Percentiles rank a stretch among this genome's conserved stretches.
phyloP scores from a whole-genome alignment of 2,888 invertebrate species.

The Anaspis maculata region DNA sequence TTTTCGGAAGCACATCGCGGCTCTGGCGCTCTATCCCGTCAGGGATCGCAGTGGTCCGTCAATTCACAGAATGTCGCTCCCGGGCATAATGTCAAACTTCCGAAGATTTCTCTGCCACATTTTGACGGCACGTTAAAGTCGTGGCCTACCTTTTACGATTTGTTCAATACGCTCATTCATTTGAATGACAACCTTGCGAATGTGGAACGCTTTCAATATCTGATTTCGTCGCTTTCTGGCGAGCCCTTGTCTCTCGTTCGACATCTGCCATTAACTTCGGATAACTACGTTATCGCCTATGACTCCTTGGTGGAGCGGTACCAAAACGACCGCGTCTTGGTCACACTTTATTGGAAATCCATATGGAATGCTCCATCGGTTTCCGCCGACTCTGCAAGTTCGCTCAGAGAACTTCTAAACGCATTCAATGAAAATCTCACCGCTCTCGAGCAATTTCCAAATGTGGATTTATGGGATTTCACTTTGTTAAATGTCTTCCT shows the following conservation, averaged over 20 bases:
- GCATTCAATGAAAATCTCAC: neutral
- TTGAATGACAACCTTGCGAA: neutral
- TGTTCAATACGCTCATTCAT: neutral
- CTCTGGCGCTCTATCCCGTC: too few species aligned
- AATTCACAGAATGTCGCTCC: too few species aligned
- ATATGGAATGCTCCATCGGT: neutral
- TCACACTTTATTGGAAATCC: neutral
- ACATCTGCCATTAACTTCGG: neutral
- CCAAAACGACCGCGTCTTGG: conserved; percentile 1
- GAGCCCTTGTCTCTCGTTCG: conserved; percentile 1
- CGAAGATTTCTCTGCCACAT: neutral
- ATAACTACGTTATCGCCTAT: conserved; percentile 1
- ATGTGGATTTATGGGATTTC: conserved; percentile 2
- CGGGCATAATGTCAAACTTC: too few species aligned
- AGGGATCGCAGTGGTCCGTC: too few species aligned
- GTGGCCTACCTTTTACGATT: conserved; percentile 1
- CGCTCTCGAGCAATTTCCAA: neutral
- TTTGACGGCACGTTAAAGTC: conserved; percentile 1
- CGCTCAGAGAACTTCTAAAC: neutral
- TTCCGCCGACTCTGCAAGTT: neutral
- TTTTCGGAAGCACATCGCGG: too few species aligned
- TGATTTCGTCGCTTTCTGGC: neutral
- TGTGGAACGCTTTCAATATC: conserved; percentile 1
- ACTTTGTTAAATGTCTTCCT: neutral
- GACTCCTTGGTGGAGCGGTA: neutral